Base-by-base conservation (phyloP, 2,797 vertebrate genomes). In the Podarcis siculus region DNA sequence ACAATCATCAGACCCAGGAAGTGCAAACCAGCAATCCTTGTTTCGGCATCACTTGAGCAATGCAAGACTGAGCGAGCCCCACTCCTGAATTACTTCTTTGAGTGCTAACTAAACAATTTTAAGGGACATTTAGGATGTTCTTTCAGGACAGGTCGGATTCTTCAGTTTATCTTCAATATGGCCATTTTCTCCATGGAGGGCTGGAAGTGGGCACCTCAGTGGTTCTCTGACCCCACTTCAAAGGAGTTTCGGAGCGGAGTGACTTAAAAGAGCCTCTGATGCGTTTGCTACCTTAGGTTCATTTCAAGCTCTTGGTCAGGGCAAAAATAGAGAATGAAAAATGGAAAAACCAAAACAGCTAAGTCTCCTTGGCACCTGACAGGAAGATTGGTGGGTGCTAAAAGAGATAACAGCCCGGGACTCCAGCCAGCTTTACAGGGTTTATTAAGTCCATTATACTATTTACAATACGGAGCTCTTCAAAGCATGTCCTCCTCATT, bases 261-360 rank as follows among this genome's bases (percentile, higher is more conserved):
- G 83, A 39, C 8, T 87, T 87, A 35, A 25, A 17, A 66, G 66
- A 85, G 35, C 84, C 17, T 85, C 85, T 64, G 69, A 82, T 32
- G 83, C 89, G 85, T 30, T 85, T 78, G 61, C 19, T 13, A 35
- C 6, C 32, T 17, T 30, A 32, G 1, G 0, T 76, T 91, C 85
- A 35, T 89, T 83, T 61, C 10, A 58, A 91, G 85, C 82, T 90
- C 84, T 90, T 94, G 23, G 45, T 88, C 86, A 58, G 92, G 86
- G 81, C 79, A 91, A 86, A 94, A 87, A 93, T n/a, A 80, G 76
- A n/a, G 81, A 71, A 79, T 90, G 30, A 42, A 66, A 85, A 83
- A 76, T 79, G 35, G 42, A 77, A 39, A 55, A 37, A 37, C 73
- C 35, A 86, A 5, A 58, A 58, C 55, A 17, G 8, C 42, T 45